Conservation (phyloP, 2,113 vertebrate genomes). For the Cepphus grylle region DNA sequence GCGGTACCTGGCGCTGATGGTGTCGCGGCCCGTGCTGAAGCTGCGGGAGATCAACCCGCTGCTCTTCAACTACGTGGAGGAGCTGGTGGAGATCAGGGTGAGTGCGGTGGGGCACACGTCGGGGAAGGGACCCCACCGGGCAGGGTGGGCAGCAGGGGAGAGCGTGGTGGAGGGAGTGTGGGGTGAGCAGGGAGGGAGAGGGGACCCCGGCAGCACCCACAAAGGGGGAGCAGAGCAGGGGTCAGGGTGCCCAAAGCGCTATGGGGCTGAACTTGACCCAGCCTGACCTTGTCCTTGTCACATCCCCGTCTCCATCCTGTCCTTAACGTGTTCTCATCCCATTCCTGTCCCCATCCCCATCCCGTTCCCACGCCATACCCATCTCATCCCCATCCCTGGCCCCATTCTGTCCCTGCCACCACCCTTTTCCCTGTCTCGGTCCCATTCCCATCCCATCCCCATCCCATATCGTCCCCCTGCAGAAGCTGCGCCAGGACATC, state of each 20-base stretch:
- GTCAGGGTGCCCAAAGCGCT: background rate
- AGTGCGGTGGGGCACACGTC: background rate
- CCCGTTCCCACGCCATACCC: background rate
- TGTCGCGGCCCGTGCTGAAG: slow-evolving; percentile 88
- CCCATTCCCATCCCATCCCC: background rate
- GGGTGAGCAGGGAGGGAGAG: background rate
- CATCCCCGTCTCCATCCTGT: background rate
- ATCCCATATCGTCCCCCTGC: background rate
- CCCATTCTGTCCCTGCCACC: background rate
- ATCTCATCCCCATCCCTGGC: background rate
- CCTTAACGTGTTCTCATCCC: too few species aligned
- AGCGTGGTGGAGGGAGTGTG: background rate
- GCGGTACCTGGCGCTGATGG: slow-evolving; percentile 93
- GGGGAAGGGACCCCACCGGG: background rate
- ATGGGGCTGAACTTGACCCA: background rate
- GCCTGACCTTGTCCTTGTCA: background rate
- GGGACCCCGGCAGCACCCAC: background rate
- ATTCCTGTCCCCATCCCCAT: background rate
- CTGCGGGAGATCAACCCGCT: slow-evolving; percentile 93
- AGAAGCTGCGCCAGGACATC: slow-evolving; percentile 98
- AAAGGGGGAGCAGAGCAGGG: too few species aligned
- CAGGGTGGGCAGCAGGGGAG: background rate
- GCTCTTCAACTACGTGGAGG: slow-evolving; percentile 97
- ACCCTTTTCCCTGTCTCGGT: background rate
- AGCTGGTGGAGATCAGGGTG: slow-evolving; percentile 96